phyloP scores from a whole-genome alignment of 2,113 vertebrate genomes.

The Cephalopholis sonnerati region DNA sequence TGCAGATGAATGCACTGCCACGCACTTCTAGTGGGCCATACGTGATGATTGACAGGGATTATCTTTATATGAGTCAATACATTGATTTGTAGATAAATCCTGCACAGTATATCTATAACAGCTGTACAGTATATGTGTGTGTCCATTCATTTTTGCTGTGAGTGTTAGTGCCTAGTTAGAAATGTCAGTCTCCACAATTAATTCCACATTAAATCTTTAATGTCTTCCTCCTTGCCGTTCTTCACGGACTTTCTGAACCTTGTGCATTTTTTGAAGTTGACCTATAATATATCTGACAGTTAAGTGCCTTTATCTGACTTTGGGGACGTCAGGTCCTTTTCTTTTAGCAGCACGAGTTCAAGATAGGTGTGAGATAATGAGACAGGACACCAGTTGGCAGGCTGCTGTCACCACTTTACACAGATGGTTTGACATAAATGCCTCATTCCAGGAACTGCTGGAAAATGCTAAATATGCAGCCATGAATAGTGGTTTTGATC shows the following conservation, averaged over 20 bases:
- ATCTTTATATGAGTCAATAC: no score
- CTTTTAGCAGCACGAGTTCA: conserved; percentile 18
- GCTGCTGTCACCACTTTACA: conserved; percentile 29
- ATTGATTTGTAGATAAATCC: no score
- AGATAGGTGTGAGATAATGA: conserved; percentile 55
- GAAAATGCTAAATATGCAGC: conserved; percentile 22
- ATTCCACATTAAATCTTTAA: neutral
- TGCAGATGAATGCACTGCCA: no score
- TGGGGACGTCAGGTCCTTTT: conserved; percentile 33
- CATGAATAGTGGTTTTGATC: conserved; percentile 23
- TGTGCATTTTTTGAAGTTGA: neutral
- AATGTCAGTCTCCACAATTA: neutral
- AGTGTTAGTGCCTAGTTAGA: neutral
- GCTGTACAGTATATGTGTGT: no score
- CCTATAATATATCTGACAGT: neutral
- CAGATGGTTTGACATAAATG: conserved; percentile 38
- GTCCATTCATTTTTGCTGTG: neutral
- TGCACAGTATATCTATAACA: no score
- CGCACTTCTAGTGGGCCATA: no score
- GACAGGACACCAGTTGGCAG: conserved; percentile 40
- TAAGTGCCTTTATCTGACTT: conserved; percentile 29
- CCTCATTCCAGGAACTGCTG: conserved; percentile 22
- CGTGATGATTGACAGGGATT: no score
- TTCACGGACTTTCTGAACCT: neutral
- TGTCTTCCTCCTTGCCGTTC: neutral